phyloP scores from a whole-genome alignment of 2,888 invertebrate species.

The Ceraclea dissimilis region DNA sequence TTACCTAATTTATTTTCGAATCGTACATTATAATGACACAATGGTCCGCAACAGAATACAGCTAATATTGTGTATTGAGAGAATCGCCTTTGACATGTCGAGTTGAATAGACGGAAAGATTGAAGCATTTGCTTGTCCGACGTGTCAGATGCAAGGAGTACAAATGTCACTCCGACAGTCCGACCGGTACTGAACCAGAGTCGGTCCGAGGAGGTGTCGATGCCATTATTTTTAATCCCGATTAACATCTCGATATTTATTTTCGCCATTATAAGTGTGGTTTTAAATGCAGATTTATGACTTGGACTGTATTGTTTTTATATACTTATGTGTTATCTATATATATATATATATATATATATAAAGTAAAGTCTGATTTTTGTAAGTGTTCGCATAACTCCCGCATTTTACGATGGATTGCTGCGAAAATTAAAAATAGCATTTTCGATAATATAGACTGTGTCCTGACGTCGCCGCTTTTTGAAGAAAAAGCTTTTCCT shows the following conservation, averaged over 20 bases:
- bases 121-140: constrained; percentile 15
- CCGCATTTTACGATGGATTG: no score
- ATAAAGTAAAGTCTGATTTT: no score
- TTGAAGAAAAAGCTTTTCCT: no score
- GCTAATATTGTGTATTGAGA: background rate
- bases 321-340: no score
- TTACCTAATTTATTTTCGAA: no score
- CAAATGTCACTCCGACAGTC: constrained; percentile 3
- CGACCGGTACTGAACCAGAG: background rate
- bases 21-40: no score
- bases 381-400: no score
- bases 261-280: constrained; percentile 17
- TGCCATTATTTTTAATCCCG: constrained; percentile 21
- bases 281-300: constrained; percentile 20
- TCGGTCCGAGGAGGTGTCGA: constrained; percentile 17
- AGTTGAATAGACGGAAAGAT: constrained; percentile 5
- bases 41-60: no score
- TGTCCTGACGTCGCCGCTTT: no score
- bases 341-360: no score
- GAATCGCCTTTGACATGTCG: background rate
- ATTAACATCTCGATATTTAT: constrained; percentile 20
- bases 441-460: no score
- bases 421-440: no score
- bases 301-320: constrained; percentile 10
- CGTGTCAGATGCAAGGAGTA: constrained; percentile 17